These are phyloP conservation scores for Apostichopus leukothele DNA, from an alignment of 53 echinoderm and acorn worm species.

Conservation along the genomic window DNA sequence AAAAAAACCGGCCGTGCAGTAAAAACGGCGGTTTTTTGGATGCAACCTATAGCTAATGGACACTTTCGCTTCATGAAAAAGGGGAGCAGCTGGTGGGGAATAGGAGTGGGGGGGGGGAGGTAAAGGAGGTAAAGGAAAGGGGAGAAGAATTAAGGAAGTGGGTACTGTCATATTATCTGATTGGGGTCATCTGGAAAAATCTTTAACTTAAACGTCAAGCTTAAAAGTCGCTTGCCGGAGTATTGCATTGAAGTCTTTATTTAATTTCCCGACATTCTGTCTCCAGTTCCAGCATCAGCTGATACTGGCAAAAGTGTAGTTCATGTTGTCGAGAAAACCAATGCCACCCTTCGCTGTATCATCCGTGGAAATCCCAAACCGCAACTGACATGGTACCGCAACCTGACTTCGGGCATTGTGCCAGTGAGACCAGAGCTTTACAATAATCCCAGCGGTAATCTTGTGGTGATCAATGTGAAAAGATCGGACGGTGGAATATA, in stretches of 20 bases:
- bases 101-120: too few species aligned
- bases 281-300: constrained; percentile 52
- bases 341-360: constrained; percentile 70
- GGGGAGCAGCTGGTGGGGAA: too few species aligned
- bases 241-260: too few species aligned
- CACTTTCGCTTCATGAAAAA: too few species aligned
- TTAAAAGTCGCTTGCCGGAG: not conserved
- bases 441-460: constrained; percentile 57
- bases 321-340: constrained; percentile 52
- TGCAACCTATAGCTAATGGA: too few species aligned
- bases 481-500: constrained; percentile 63
- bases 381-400: constrained; percentile 65
- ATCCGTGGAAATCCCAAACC: constrained; percentile 65
- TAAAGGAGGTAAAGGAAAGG: too few species aligned
- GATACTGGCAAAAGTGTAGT: constrained; percentile 52
- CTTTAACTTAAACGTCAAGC: too few species aligned
- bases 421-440: constrained; percentile 50
- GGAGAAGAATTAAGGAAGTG: too few species aligned
- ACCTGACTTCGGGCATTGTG: not conserved
- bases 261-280: not conserved
- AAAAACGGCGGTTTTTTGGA: too few species aligned
- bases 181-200: too few species aligned
- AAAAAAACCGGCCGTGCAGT: too few species aligned
- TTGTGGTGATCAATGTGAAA: constrained; percentile 52
- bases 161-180: too few species aligned